Conservation (phyloP, 1,140 invertebrate genomes). For the Dendroctonus valens region DNA sequence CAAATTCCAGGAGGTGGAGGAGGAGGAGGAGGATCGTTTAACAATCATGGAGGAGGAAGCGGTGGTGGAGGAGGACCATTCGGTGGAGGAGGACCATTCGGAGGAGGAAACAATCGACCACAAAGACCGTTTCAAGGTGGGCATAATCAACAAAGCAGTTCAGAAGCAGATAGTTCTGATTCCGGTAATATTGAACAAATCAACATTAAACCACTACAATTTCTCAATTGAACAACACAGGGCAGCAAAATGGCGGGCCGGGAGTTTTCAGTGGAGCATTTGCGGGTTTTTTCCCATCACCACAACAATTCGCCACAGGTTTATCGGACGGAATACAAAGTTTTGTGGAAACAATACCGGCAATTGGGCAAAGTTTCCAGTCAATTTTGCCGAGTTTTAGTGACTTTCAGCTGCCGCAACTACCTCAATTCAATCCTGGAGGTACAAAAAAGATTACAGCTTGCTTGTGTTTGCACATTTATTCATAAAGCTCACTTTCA, state of each 20-base stretch:
- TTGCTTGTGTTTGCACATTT: too few species aligned
- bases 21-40: too few species aligned
- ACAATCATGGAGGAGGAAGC: too few species aligned
- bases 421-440: slow-evolving; percentile 28
- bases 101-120: neutral
- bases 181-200: too few species aligned
- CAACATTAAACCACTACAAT: too few species aligned
- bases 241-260: neutral
- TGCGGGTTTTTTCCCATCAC: slow-evolving; percentile 32
- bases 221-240: too few species aligned
- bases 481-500: neutral
- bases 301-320: slow-evolving; percentile 35
- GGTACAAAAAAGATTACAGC: slow-evolving; percentile 1
- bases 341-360: slow-evolving; percentile 33
- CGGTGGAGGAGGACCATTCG: neutral
- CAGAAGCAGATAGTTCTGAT: too few species aligned
- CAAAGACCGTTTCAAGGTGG: too few species aligned
- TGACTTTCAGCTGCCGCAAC: slow-evolving; percentile 31
- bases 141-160: too few species aligned
- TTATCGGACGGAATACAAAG: slow-evolving; percentile 33
- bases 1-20: too few species aligned
- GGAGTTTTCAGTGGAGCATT: slow-evolving; percentile 23
- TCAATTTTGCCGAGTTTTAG: slow-evolving; percentile 33
- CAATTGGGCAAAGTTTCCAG: slow-evolving; percentile 36
- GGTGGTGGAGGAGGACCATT: neutral